Percentiles rank a stretch among this genome's conserved stretches.
Conservation (phyloP, 1,140 invertebrate species). For the Cyphomyrmex costatus region DNA sequence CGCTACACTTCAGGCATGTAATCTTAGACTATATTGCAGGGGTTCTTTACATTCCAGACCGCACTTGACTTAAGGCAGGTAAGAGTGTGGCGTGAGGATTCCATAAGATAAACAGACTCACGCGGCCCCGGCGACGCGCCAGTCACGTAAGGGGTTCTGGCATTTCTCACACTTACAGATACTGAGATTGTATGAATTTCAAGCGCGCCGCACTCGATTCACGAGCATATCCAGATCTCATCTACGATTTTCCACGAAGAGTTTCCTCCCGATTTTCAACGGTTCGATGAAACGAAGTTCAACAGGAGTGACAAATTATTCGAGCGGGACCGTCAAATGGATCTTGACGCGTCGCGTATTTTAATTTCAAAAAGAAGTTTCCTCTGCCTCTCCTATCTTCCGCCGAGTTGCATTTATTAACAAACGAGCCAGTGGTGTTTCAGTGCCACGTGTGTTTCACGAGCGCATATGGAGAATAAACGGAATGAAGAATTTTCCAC, state of each 20-base stretch:
- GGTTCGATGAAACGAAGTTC: neutral
- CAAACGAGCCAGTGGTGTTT: neutral
- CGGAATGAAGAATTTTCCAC: neutral
- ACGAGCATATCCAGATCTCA: conserved; percentile 19
- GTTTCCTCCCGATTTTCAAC: neutral
- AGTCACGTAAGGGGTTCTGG: conserved; percentile 56
- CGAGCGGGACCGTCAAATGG: neutral
- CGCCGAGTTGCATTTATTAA: neutral
- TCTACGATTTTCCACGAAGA: neutral
- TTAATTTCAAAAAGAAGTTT: neutral
- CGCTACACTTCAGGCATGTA: conserved; percentile 70
- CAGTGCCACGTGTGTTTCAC: neutral
- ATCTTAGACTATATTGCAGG: conserved; percentile 74
- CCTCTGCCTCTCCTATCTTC: neutral
- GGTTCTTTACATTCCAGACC: conserved; percentile 77
- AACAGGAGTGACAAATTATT: neutral
- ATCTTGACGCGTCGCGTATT: neutral
- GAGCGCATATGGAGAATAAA: neutral
- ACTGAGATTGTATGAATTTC: conserved; percentile 54
- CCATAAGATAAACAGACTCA: conserved; percentile 56
- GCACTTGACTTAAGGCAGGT: conserved; percentile 71
- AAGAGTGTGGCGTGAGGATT: conserved; percentile 61
- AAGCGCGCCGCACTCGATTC: conserved; percentile 29
- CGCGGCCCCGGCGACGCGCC: conserved; percentile 4
- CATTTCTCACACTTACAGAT: conserved; percentile 52